Evolutionary conservation across 2,113 vertebrate genomes (phyloP), one percentile per base, ranked within the genome.

Genomic region (Pantherophis guttatus): DNA sequence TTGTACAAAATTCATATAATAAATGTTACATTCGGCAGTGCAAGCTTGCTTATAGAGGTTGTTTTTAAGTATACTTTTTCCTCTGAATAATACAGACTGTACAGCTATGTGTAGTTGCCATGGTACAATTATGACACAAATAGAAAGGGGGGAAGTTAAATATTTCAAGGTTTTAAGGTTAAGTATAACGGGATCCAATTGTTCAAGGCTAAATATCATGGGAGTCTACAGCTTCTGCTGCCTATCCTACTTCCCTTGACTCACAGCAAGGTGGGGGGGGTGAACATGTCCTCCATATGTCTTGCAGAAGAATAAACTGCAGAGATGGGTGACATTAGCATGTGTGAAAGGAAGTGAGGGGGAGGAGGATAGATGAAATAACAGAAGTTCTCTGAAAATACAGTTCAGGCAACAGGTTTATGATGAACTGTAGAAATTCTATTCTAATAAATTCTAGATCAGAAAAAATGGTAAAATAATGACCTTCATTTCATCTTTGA

Each of bases 191-290:
- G 88, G 95, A 91, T 94, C 93, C 92, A 65, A 94, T 19, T 86
- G 91, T 91, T 92, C 93, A 90, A 92, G 94, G 93, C 94, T 97
- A 95, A 19, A 0, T 89, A 87, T 96, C 94, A 92, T 70, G 58
- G 11, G 88, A 95, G 0, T 88, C 53, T 91, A 17, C 88, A 93
- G 55, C 54, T 90, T 48, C 44, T 59, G 19, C n/a, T 93, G 92
- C 19, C 53, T 85, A 54, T 53, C 33, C 10, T 92, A n/a, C 11
- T 93, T 86, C 91, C 88, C 86, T 55, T 86, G 88, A 93, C 8
- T 93, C 92, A 93, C 55, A 90, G 55, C 90, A 58, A 65, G 33
- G 58, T 5, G 11, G 53, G 9, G 88, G 62, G 29, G 21, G 23
- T 90, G 88, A 93, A 23, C 88, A 65, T 90, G 48, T 62, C 21